phyloP scores from a whole-genome alignment of 2,888 invertebrate genomes.

The Chaetogeoica ovagalla region DNA sequence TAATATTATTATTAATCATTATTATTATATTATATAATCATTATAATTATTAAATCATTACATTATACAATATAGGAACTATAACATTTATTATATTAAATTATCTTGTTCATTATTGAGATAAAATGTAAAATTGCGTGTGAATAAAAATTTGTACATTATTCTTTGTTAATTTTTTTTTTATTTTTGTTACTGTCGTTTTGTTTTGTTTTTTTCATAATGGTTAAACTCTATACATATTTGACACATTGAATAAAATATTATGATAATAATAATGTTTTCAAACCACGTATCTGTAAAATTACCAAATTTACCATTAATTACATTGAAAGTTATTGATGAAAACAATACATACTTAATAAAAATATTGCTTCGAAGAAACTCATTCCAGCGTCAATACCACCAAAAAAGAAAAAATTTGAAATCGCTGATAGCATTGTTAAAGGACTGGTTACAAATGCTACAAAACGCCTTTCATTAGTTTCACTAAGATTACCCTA shows the following conservation, averaged over 20 bases:
- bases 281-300: slow-evolving; percentile 59
- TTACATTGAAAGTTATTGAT: background rate
- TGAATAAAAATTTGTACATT: slow-evolving; percentile 14
- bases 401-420: slow-evolving; percentile 86
- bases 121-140: background rate
- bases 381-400: slow-evolving; percentile 68
- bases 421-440: slow-evolving; percentile 80
- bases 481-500: slow-evolving; percentile 55
- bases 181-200: slow-evolving; percentile 26
- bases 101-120: background rate
- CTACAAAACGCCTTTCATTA: slow-evolving; percentile 68
- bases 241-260: slow-evolving; percentile 66
- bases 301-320: slow-evolving; percentile 46
- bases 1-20: too few relatives aligned
- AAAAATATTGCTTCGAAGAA: slow-evolving; percentile 49
- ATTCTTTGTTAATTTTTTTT: background rate
- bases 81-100: slow-evolving; percentile 15
- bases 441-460: slow-evolving; percentile 72
- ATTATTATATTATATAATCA: too few relatives aligned
- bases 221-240: slow-evolving; percentile 63
- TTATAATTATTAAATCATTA: too few relatives aligned
- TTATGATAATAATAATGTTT: slow-evolving; percentile 59
- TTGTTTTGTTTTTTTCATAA: slow-evolving; percentile 56
- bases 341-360: slow-evolving; percentile 34
- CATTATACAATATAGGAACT: slow-evolving; percentile 27